Evolutionary conservation across 2,113 vertebrate genomes (phyloP), one percentile per base, ranked within the genome.

Genomic region (Beaufortia kweichowensis): DNA sequence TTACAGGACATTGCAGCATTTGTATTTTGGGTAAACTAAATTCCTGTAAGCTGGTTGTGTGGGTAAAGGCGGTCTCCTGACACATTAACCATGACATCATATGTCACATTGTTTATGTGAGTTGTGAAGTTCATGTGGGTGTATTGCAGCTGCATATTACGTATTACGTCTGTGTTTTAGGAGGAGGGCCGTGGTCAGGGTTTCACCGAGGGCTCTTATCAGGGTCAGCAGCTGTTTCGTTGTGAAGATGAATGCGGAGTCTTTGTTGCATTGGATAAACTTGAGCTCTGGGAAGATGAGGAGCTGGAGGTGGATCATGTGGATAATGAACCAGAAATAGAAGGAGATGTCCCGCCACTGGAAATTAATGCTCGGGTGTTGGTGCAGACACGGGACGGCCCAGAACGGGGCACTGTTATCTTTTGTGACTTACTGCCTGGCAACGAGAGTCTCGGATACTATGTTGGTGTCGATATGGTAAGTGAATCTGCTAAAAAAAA

Each of bases 401-500:
- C 94, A 17, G 95, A 98, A 88, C 94, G 93, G 81, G 97, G 97
- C 84, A 98, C 96, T 68, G 95, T 98, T 75, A 98, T 99, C 88
- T 99, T 97, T 91, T 98, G 95, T 90, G 96, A 95, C 88, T 91
- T 97, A 87, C 90, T 99, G 85, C 96, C 96, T 50, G 95, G 95
- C 83, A 98, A 97, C 84, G 96, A 98, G 86, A 96, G 91, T 86
- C 92, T 96, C 86, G 97, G 96, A 69, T 98, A 94, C 90, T 98
- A 98, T 88, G 95, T 99, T 79, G 97, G 97, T 78, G 96, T 98
- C 83, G 96, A 98, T 90, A 99, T 99, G 97, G 97, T 99, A 92
- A 95, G 94, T 24, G 19, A 19, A 33, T 9, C 53, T 74, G 56
- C 53, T 21, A n/a, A n/a, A n/a, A n/a, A n/a, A n/a, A n/a, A n/a